These are phyloP conservation scores for Proctacanthus coquilletti DNA, from an alignment of 1,140 invertebrate genomes.

Conservation along the genomic window DNA sequence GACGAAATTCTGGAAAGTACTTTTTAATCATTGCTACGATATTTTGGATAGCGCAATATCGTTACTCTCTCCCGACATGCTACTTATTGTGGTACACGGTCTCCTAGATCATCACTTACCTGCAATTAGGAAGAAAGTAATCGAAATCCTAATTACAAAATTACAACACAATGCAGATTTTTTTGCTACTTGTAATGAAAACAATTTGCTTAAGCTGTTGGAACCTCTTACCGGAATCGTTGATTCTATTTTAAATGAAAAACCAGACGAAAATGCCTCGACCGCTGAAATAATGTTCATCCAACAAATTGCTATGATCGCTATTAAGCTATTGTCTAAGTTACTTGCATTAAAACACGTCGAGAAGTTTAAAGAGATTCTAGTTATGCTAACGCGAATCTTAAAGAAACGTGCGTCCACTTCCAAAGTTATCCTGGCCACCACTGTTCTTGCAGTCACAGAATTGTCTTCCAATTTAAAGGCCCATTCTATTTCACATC, in stretches of 20 bases:
- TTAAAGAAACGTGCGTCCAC: conserved; percentile 42
- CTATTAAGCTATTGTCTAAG: conserved; percentile 63
- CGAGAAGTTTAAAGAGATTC: conserved; percentile 43
- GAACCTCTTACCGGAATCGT: conserved; percentile 45
- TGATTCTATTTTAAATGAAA: conserved; percentile 35
- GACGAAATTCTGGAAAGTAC: conserved; percentile 61
- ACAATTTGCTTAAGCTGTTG: conserved; percentile 39
- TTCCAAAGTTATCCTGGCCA: conserved; percentile 51
- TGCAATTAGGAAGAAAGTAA: conserved; percentile 57
- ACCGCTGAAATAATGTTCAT: conserved; percentile 42
- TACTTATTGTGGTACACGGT: conserved; percentile 55
- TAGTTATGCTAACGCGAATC: conserved; percentile 42
- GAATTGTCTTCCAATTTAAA: conserved; percentile 60
- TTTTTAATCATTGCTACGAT: conserved; percentile 62
- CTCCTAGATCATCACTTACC: conserved; percentile 51
- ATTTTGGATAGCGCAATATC: conserved; percentile 60
- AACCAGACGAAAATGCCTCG: conserved; percentile 19
- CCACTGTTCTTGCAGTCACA: conserved; percentile 60
- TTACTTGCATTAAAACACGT: conserved; percentile 45
- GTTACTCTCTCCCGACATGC: conserved; percentile 57
- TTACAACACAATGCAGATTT: conserved; percentile 50
- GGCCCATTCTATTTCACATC: conserved; percentile 49
- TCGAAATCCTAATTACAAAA: conserved; percentile 71
- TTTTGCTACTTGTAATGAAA: conserved; percentile 33
- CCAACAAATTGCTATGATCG: conserved; percentile 65